phyloP scores from a whole-genome alignment of 1,140 invertebrate genomes.

The Aphidius ervi region DNA sequence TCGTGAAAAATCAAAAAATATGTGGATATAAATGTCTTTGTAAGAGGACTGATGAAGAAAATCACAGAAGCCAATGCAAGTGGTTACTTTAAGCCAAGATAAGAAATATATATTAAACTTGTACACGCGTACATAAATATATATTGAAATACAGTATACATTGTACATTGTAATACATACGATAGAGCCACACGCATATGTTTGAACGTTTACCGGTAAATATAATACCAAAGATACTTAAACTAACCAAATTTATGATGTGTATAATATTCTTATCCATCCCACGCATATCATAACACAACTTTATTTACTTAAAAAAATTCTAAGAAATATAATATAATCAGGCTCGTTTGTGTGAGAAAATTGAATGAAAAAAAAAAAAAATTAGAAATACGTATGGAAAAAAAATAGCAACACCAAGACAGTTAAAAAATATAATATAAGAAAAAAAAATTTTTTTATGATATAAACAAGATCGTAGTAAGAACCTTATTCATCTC shows the following conservation, averaged over 20 bases:
- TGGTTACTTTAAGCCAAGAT: no score
- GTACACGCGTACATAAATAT: no score
- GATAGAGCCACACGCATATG: neutral
- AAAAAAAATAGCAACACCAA: no score
- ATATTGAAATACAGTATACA: no score
- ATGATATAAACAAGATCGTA: slow-evolving; percentile 11
- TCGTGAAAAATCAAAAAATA: no score
- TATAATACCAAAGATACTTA: slow-evolving; percentile 1
- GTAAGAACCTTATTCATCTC: slow-evolving; percentile 20
- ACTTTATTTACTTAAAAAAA: slow-evolving; percentile 11
- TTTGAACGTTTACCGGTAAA: slow-evolving; percentile 13
- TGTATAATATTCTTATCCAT: slow-evolving; percentile 6
- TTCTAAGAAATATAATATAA: slow-evolving; percentile 1
- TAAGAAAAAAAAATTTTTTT: neutral
- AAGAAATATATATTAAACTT: no score
- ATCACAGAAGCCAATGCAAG: no score
- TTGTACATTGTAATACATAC: no score
- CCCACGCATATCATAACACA: slow-evolving; percentile 4
- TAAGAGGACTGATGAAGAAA: no score
- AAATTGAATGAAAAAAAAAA: slow-evolving; percentile 3
- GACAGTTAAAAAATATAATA: neutral
- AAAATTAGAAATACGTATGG: neutral
- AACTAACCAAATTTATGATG: slow-evolving; percentile 2
- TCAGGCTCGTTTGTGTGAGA: slow-evolving; percentile 7
- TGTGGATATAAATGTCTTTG: no score